Conservation (phyloP, 2,888 invertebrate genomes). For the Trichopoda pennipes region DNA sequence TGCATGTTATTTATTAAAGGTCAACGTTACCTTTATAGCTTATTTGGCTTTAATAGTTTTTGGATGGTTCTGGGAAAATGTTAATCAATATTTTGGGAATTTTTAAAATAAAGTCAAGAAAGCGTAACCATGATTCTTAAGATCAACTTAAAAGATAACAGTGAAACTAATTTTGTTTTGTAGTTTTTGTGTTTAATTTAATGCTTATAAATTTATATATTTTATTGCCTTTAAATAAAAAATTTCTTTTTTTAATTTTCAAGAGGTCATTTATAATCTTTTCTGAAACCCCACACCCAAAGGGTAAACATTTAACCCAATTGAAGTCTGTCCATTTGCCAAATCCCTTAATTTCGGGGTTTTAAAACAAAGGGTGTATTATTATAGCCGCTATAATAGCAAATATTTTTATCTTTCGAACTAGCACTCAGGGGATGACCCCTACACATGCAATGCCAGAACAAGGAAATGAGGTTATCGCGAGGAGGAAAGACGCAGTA, state of each 20-base stretch:
- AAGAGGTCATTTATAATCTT: too few species aligned
- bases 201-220: neutral
- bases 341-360: too few species aligned
- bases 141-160: conserved; percentile 34
- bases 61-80: conserved; percentile 49
- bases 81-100: conserved; percentile 49
- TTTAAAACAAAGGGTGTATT: too few species aligned
- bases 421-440: too few species aligned
- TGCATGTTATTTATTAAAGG: conserved; percentile 27
- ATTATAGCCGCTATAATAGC: too few species aligned
- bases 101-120: conserved; percentile 16
- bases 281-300: too few species aligned
- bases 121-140: conserved; percentile 50
- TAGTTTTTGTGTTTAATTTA: neutral
- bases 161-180: conserved; percentile 4
- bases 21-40: conserved; percentile 25
- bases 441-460: too few species aligned
- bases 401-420: too few species aligned
- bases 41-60: conserved; percentile 19
- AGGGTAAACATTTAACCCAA: too few species aligned
- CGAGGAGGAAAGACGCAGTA: too few species aligned
- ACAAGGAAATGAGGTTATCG: too few species aligned
- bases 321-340: too few species aligned
- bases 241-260: neutral
- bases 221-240: neutral